Conservation (phyloP, 2,113 vertebrate species). For the Heterotilapia buettikoferi region DNA sequence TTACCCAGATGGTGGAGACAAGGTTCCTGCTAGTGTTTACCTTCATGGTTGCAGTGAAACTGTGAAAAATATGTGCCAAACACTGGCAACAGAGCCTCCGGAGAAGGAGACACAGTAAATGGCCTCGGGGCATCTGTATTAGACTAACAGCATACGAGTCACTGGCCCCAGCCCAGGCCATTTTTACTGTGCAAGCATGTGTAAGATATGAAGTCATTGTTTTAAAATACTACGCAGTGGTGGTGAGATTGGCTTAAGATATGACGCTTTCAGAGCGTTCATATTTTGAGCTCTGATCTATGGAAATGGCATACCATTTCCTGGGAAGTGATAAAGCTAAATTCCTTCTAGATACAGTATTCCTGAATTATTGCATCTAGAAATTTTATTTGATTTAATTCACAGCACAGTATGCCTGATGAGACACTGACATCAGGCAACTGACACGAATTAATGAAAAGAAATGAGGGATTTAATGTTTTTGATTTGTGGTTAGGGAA, state of each 20-base stretch:
- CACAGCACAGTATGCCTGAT: not conserved
- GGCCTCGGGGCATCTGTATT: not conserved
- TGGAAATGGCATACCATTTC: not conserved
- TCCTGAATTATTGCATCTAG: not conserved
- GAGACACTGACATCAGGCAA: not conserved
- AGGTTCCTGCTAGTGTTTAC: conserved; percentile 3
- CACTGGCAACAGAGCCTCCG: not conserved
- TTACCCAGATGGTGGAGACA: conserved; percentile 3
- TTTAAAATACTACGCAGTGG: not conserved
- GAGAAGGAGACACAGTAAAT: not conserved
- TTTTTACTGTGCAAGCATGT: not conserved
- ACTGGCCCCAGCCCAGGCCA: not conserved
- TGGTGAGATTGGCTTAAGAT: not conserved
- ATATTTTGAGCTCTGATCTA: not conserved
- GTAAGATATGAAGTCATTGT: not conserved
- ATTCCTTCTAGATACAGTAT: not conserved
- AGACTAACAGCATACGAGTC: not conserved
- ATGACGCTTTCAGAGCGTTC: not conserved
- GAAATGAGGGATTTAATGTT: not conserved
- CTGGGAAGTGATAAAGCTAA: not conserved
- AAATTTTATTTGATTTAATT: not conserved
- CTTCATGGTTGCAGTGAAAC: not conserved
- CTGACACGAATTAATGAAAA: not conserved
- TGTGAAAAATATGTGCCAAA: not conserved
- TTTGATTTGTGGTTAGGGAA: not conserved